Evolutionary conservation across 2,888 invertebrate species (phyloP), one percentile per base, ranked within the genome.

Genomic region (Melanostoma mellinum): DNA sequence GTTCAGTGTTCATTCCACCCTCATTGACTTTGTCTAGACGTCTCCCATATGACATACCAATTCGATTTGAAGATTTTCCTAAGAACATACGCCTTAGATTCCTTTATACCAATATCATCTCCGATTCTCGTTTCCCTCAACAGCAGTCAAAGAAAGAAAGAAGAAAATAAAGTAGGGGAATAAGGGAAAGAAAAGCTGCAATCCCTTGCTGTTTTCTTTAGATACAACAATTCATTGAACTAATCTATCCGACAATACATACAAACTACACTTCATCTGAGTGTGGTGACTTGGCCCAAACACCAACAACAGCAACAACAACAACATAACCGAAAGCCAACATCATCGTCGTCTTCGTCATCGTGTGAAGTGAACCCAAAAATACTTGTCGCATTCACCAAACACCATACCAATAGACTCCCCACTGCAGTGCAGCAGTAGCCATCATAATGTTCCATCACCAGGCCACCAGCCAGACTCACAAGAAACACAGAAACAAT

Each of bases 361-460:
- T 73, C 68, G 72, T 82, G 77, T 81, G 72, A 77, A 73, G 56
- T 82, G 81, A 82, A 77, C 81, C 81, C 61, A 73, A 61, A 73
- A 77, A 68, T 81, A 53, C 55, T 56, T 81, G 65, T 60, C n/a
- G 55, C 75, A 63, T 61, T 67, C n/a, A 32, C 46, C 38, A 42
- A 48, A 46, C 38, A 69, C 42, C 36, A 38, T 38, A 68, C 35
- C 8, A 35, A 50, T 56, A n/a, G 50, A 42, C 67, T 48, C 67
- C 76, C 58, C 72, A 73, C 81, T 73, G 68, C 67, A 82, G 56
- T 77, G 81, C 76, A 81, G 76, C 81, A 44, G 48, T 60, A 76
- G 65, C 58, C 58, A 6, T 53, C 52, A 36, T 10, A 33, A 33
- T 46, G 35, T 55, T 35, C 35, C 46, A 46, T 36, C 10, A 67